Conservation (phyloP, 2,888 invertebrate species). For the Carabus problematicus region DNA sequence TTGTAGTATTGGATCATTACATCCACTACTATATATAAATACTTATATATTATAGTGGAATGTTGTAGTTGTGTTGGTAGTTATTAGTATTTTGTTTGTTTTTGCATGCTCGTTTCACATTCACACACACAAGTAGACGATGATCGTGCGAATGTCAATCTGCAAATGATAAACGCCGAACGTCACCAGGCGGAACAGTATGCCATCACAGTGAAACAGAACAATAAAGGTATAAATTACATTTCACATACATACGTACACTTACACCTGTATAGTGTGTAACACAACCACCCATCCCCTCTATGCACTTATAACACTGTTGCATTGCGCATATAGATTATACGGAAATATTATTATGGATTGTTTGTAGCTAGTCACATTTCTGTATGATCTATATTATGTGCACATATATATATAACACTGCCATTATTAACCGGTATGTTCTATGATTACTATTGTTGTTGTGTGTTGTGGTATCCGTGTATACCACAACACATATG, state of each 20-base stretch:
- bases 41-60: no score
- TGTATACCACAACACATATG: not conserved
- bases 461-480: not conserved
- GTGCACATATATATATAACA: no score
- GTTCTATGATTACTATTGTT: not conserved
- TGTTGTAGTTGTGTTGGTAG: slow-evolving; percentile 2
- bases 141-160: slow-evolving; percentile 26
- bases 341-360: not conserved
- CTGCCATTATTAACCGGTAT: no score
- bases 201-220: slow-evolving; percentile 17
- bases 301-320: not conserved
- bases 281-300: no score
- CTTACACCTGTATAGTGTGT: no score
- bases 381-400: slow-evolving; percentile 10
- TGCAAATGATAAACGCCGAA: slow-evolving; percentile 31
- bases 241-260: not conserved
- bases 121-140: slow-evolving; percentile 18
- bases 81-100: slow-evolving; percentile 1
- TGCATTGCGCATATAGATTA: slow-evolving; percentile 6
- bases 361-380: not conserved
- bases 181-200: slow-evolving; percentile 17
- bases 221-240: slow-evolving; percentile 28
- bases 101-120: slow-evolving; percentile 20
- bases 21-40: no score
- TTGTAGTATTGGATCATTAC: no score